A percentile compares a stretch with the other conserved stretches of the same genome.
These are phyloP conservation scores for Rafetus swinhoei DNA, from an alignment of 2,113 vertebrate species.

Conservation along the genomic window DNA sequence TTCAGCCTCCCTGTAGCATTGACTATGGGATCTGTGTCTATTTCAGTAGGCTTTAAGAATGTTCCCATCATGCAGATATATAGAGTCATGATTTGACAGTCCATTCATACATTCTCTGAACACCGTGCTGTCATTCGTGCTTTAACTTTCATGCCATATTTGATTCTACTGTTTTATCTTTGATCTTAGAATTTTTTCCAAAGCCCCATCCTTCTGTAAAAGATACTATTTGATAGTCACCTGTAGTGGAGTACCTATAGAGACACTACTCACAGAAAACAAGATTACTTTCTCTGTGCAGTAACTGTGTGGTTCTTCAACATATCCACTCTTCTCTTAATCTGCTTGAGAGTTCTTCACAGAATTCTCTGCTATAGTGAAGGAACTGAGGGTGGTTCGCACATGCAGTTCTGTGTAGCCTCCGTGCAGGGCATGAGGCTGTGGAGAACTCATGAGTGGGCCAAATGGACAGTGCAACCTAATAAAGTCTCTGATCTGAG, in stretches of 20 bases:
- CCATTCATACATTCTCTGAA: not conserved
- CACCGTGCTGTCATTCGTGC: not conserved
- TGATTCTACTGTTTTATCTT: not conserved
- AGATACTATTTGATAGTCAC: not conserved
- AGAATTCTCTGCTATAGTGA: not conserved
- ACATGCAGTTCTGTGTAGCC: not conserved
- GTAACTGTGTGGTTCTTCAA: not conserved
- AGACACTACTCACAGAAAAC: not conserved
- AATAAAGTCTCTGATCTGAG: not conserved
- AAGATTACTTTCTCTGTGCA: not conserved
- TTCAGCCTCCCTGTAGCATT: not conserved
- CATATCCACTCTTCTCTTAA: not conserved
- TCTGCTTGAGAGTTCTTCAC: not conserved
- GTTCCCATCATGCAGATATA: not conserved
- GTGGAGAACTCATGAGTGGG: not conserved
- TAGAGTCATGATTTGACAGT: not conserved
- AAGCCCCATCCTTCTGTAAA: not conserved
- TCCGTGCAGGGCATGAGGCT: not conserved
- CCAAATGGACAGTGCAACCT: not conserved
- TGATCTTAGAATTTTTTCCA: not conserved
- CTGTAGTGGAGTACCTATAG: not conserved
- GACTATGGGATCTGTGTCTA: not conserved
- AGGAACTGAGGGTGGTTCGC: not conserved
- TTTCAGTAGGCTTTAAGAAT: not conserved
- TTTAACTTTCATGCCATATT: not conserved